Conservation (phyloP, 2,888 invertebrate genomes). For the Harmothoe impar region DNA sequence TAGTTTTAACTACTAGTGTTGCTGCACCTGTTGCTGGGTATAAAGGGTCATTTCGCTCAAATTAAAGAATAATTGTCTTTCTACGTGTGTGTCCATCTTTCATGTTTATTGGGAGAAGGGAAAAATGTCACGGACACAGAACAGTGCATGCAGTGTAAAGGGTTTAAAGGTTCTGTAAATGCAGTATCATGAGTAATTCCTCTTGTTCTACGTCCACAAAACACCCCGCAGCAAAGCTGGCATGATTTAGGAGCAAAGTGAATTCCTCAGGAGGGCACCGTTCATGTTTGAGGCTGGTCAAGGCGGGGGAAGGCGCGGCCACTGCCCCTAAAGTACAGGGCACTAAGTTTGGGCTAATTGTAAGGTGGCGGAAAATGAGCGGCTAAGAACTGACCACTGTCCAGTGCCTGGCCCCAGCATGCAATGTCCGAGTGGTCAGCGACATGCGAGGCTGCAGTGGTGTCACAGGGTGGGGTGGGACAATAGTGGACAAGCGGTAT, state of each 20-base stretch:
- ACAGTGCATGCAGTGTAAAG: neutral
- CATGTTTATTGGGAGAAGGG: no score
- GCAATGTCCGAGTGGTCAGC: conserved; percentile 50
- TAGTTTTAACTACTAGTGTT: no score
- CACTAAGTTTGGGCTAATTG: conserved; percentile 37
- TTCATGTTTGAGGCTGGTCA: conserved; percentile 38
- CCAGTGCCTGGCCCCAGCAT: neutral
- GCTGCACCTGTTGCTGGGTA: no score
- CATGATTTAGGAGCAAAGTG: conserved; percentile 2
- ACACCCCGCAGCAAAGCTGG: neutral
- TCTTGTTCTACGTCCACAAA: no score
- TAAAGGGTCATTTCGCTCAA: no score
- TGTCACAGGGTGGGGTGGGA: conserved; percentile 14
- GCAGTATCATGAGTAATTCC: no score
- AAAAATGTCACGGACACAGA: neutral
- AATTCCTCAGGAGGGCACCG: conserved; percentile 46
- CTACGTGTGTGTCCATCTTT: no score
- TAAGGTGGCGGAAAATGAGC: conserved; percentile 46
- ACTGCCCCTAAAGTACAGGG: conserved; percentile 40
- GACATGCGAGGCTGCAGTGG: neutral
- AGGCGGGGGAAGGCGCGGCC: neutral
- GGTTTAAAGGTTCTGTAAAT: neutral
- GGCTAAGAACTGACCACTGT: conserved; percentile 15
- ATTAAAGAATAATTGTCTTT: no score
- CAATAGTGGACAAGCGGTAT: conserved; percentile 20